Base-by-base conservation (phyloP, 2,113 vertebrate genomes). In the Nansenia antarctica region DNA sequence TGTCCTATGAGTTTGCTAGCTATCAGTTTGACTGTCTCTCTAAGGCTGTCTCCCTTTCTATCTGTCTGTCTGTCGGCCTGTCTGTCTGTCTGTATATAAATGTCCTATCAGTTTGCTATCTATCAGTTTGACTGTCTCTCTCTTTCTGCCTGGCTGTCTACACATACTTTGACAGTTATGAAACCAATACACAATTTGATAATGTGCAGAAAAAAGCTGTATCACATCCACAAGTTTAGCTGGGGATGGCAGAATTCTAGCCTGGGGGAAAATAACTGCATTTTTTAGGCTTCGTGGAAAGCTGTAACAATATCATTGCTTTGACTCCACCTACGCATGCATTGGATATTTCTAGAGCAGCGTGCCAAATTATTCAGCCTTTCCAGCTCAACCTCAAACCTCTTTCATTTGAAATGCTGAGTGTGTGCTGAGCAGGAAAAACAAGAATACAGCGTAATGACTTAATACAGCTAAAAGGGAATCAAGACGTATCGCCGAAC, bases 321-420 rank as follows among this genome's bases (percentile, higher is more conserved):
- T 31, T 58, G 58, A 67, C 62, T 74, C 62, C 70, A 71, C 67
- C 63, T 64, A 66, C 37, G 62, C 29, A 58, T 53, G 49, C 26
- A 2, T n/a, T 42, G 31, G 42, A 69, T 71, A 68, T 74, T 78
- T 65, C 47, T 60, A 49, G 27, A 39, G 18, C 47, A n/a, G 29
- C 34, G 39, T 55, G 18, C 14, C 29, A 80, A 69, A 80, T 73
- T 80, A 76, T 70, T 62, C 58, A 72, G 52, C 15, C 67, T 76
- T 57, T 73, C 66, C 67, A 59, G 14, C 37, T 54, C n/a, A 55
- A 42, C 24, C 27, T 45, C 59, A 55, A 67, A 67, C 26, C 39
- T 62, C 55, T 26, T 53, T 57, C 26, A 42, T 62, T 54, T 65
- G 2, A 49, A 62, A 61, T 70, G 27, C 53, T n/a, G 32, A 12